Conservation (phyloP, 1,140 invertebrate species). For the Nasonia vitripennis region DNA sequence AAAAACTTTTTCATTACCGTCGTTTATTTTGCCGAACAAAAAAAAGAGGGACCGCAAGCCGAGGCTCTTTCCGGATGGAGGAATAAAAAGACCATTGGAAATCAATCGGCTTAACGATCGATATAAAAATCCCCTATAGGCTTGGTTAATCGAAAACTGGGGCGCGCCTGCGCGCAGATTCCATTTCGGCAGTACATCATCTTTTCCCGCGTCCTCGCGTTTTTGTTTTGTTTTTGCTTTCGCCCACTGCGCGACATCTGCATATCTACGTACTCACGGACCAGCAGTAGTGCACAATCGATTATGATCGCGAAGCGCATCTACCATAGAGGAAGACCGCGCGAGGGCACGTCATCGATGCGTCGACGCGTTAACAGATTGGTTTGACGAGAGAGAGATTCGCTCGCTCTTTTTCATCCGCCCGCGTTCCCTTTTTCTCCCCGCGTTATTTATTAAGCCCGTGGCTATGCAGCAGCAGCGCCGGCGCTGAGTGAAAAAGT, state of each 20-base stretch:
- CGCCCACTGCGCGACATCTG: background rate
- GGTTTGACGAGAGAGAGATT: slow-evolving; percentile 10
- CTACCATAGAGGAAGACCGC: background rate
- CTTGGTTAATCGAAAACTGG: slow-evolving; percentile 19
- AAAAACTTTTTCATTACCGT: background rate
- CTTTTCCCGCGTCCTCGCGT: background rate
- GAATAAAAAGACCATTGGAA: background rate
- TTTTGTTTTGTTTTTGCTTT: background rate
- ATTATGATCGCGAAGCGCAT: background rate
- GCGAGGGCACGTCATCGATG: slow-evolving; percentile 6
- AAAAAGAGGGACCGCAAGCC: no score
- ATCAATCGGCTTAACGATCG: slow-evolving; percentile 21
- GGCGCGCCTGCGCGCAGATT: background rate
- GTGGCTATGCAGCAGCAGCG: background rate
- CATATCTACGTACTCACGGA: no score
- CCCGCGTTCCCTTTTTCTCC: background rate
- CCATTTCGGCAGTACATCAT: slow-evolving; percentile 3
- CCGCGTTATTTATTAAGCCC: slow-evolving; percentile 34
- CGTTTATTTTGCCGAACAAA: no score
- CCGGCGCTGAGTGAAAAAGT: slow-evolving; percentile 34
- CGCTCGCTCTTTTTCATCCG: background rate
- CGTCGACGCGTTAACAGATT: slow-evolving; percentile 22
- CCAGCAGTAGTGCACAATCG: background rate
- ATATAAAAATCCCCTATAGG: slow-evolving; percentile 21
- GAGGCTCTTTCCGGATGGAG: background rate